Conservation (phyloP, 1,140 invertebrate species). For the Tetramorium simillimum region DNA sequence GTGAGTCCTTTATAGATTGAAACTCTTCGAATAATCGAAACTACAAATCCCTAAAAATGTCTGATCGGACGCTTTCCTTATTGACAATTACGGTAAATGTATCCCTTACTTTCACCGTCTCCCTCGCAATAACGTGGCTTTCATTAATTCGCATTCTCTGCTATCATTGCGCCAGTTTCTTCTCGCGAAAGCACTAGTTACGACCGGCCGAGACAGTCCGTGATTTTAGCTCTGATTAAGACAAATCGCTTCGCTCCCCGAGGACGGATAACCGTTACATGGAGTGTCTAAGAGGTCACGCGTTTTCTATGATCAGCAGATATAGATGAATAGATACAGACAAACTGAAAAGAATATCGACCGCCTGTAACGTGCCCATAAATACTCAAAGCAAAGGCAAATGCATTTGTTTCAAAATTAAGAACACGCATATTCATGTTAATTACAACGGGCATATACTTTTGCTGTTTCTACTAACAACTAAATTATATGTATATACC, state of each 20-base stretch:
- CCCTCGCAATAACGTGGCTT: conserved; percentile 10
- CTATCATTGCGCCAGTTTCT: not conserved
- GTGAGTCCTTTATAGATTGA: not conserved
- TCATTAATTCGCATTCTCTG: conserved; percentile 21
- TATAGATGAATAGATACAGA: not conserved
- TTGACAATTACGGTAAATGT: not conserved
- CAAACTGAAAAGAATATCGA: conserved; percentile 8
- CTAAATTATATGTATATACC: not conserved
- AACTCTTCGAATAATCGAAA: not conserved
- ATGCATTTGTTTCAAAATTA: not conserved
- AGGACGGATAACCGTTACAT: not conserved
- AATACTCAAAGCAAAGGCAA: not conserved
- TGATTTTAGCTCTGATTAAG: conserved; percentile 51
- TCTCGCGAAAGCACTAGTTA: conserved; percentile 1
- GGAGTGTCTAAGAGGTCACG: not conserved
- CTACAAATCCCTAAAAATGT: not conserved
- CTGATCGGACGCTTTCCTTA: not conserved
- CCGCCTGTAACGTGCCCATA: not conserved
- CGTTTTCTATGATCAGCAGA: not conserved
- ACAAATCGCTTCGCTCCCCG: conserved; percentile 48
- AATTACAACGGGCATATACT: not conserved
- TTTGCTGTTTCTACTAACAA: not conserved
- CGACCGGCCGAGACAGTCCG: not conserved
- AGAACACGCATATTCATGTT: not conserved
- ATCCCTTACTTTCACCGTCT: not conserved